Base-by-base conservation (phyloP, 2,113 vertebrate genomes). In the Lipophrys pholis region DNA sequence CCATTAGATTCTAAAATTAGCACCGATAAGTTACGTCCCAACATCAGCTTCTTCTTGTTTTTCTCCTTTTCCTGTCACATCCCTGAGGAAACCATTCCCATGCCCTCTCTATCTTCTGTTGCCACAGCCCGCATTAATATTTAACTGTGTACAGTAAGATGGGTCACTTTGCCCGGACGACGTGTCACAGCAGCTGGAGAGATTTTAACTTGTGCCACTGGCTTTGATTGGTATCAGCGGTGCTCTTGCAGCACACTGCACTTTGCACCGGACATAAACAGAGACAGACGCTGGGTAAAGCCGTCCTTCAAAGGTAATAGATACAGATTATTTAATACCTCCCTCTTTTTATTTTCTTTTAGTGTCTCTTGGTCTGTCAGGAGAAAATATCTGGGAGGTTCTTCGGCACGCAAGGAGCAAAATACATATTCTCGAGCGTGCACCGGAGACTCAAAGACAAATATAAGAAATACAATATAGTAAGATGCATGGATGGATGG, bases 161-260 rank as follows among this genome's bases (percentile, higher is more conserved):
- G 62, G 75, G 39, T 63, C 69, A 73, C 61, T 61, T 49, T 55
- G 56, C 40, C 53, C 52, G 58, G 59, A 76, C 70, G 58, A 77
- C 49, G 73, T 61, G 61, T 17, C 77, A 88, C 46, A 70, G 50
- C 53, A 45, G 36, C 61, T 46, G 57, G 73, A 70, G 80, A 43
- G 38, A 77, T 59, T 78, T 57, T 16, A 30, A 67, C 64, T 56
- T 14, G 36, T 66, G 30, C 49, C 15, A 39, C 50, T 46, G n/a
- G 59, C 59, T 80, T 77, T 71, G 73, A 76, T 74, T 76, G 64
- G 41, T 74, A 69, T 82, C 74, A 62, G 57, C 61, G 56, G 68
- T 57, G 64, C 21, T 15, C 73, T 73, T 53, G 70, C 53, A 7
- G 43, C n/a, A 50, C 7, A 62, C 50, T 38, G 5, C 49, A 70